phyloP scores from a whole-genome alignment of 2,113 vertebrate genomes.

The Pygoscelis antarcticus region DNA sequence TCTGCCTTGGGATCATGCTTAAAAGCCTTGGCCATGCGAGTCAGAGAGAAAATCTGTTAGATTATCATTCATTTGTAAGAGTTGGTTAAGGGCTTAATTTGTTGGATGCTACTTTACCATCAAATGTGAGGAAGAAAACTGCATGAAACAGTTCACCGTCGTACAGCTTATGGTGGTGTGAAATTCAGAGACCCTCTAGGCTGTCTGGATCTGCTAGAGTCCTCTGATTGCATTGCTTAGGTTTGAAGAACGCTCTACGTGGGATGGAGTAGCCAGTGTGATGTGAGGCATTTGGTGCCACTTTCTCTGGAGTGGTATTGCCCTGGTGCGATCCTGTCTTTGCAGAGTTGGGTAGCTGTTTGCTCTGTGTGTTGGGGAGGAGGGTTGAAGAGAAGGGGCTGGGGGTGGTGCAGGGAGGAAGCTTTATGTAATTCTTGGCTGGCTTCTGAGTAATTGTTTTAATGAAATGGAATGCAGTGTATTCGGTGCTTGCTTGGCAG shows the following conservation, averaged over 20 bases:
- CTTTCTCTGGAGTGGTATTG: fast-evolving
- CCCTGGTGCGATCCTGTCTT: background rate
- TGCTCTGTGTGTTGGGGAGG: background rate
- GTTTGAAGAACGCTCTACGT: fast-evolving
- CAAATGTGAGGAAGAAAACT: background rate
- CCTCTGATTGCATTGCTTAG: background rate
- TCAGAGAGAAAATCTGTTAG: background rate
- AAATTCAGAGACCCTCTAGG: background rate
- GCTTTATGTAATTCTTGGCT: constrained; percentile 83
- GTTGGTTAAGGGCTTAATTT: background rate
- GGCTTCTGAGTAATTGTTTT: constrained; percentile 81
- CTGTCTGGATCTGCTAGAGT: background rate
- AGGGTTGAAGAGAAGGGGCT: constrained; percentile 21
- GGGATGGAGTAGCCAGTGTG: background rate
- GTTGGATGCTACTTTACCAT: background rate
- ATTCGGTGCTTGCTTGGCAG: constrained; percentile 75
- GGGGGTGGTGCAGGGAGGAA: constrained; percentile 74
- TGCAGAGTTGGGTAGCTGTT: background rate
- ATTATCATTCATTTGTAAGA: background rate
- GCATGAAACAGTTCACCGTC: fast-evolving
- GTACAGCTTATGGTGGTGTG: background rate
- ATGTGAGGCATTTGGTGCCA: fast-evolving
- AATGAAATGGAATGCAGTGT: constrained; percentile 82
- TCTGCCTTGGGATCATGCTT: background rate
- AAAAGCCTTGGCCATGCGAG: background rate